These are phyloP conservation scores for Phalacrocorax aristotelis DNA, from an alignment of 2,113 vertebrate genomes.

Conservation along the genomic window DNA sequence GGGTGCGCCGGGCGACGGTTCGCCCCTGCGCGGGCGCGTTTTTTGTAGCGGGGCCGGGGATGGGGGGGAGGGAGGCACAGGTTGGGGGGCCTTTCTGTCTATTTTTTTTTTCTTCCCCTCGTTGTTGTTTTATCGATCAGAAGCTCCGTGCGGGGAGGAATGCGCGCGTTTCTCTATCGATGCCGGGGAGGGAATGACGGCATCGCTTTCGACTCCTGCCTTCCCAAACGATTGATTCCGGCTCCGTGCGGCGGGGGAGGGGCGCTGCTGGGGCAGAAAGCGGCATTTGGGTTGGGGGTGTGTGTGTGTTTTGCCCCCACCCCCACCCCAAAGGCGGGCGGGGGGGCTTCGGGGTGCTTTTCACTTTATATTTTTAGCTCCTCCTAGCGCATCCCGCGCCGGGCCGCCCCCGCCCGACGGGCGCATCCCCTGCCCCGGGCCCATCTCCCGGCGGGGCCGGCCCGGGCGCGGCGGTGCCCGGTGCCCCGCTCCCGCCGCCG, in stretches of 20 bases:
- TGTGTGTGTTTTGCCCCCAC: neutral
- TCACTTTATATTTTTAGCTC: neutral
- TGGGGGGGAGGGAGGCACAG: neutral
- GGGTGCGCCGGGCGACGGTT: neutral
- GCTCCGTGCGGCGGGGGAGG: neutral
- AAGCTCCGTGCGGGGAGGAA: neutral
- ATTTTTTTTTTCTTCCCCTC: neutral
- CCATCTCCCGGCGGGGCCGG: no score
- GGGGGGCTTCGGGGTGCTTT: neutral
- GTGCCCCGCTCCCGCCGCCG: no score
- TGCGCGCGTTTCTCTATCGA: neutral
- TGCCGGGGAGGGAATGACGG: slow-evolving; percentile 2
- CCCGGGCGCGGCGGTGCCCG: no score
- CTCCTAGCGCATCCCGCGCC: neutral
- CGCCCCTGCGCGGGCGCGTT: neutral
- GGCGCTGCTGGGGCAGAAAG: neutral
- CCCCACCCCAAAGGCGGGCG: no score
- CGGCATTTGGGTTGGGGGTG: neutral
- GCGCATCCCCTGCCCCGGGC: neutral
- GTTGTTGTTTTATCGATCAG: neutral
- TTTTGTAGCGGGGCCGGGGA: neutral
- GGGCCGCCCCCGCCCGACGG: neutral
- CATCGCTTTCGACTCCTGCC: neutral
- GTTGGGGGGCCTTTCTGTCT: neutral
- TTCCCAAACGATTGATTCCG: neutral